Conservation (phyloP, 2,113 vertebrate species). For the Eptatretus burgeri region DNA sequence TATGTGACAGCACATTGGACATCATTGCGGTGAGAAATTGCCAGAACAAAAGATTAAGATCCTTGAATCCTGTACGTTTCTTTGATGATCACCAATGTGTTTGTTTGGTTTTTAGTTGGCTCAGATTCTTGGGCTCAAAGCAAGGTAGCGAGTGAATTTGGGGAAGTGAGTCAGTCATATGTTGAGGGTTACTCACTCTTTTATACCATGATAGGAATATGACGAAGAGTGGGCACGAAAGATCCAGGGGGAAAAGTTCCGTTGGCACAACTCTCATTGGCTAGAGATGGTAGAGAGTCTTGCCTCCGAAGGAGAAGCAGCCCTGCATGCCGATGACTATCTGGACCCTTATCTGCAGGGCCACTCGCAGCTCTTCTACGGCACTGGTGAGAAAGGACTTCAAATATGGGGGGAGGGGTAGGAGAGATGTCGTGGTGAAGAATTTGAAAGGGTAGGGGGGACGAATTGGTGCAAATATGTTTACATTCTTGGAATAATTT, state of each 20-base stretch:
- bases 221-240: slow-evolving; percentile 60
- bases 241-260: slow-evolving; percentile 59
- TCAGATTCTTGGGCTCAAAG: background rate
- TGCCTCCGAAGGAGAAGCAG: slow-evolving; percentile 43
- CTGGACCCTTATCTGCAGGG: slow-evolving; percentile 39
- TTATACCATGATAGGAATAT: slow-evolving; percentile 25
- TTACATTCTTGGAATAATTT: too few relatives aligned
- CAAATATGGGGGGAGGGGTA: too few relatives aligned
- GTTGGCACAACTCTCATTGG: slow-evolving; percentile 83
- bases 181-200: background rate
- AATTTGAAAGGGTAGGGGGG: too few relatives aligned
- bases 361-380: slow-evolving; percentile 44
- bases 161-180: background rate
- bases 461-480: too few relatives aligned
- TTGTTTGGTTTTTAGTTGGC: background rate
- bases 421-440: too few relatives aligned
- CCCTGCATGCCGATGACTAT: slow-evolving; percentile 29
- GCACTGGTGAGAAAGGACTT: slow-evolving; percentile 23
- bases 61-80: background rate
- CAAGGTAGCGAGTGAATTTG: background rate
- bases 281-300: slow-evolving; percentile 66
- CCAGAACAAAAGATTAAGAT: background rate
- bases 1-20: slow-evolving; percentile 79
- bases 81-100: background rate
- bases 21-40: slow-evolving; percentile 58